Base-by-base conservation (phyloP, 2,113 vertebrate species). In the Tragelaphus buxtoni region DNA sequence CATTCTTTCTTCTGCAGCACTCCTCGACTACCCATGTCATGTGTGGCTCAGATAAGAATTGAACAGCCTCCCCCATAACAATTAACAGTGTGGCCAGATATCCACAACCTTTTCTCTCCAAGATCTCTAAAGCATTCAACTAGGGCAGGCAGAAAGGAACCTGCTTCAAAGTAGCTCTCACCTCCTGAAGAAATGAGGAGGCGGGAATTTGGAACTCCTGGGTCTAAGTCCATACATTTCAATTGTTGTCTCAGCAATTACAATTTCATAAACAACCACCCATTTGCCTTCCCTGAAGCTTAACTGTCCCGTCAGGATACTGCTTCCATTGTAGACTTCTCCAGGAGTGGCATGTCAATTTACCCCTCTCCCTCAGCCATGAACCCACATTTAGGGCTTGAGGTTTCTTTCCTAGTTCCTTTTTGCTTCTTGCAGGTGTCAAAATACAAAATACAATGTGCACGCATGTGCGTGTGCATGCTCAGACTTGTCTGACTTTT, bases 11-110 rank as follows among this genome's bases (percentile, higher is more conserved):
- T 80, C 65, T 22, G 55, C 17, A 80, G 16, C 26, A 86, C 65
- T 47, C 72, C 28, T 10, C 39, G 13, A 24, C 72, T 76, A 88
- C 24, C 95, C 77, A 88, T 95, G 95, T 94, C 56, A 77, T 55
- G 88, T 6, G 55, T 0, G 4, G 84, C 42, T 83, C 9, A 51
- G 32, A 65, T 58, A 51, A 69, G 32, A 80, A 49, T 0, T 85
- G 81, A 95, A 97, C 7, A 32, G 18, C 28, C 11, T 72, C 32
- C 7, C 35, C 49, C 35, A 8, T 3, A 81, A 24, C 72, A 96
- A 95, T 92, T 90, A 97, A 58, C 20, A 84, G 24, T 80, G 58
- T 12, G 90, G 74, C 86, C 74, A 92, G 80, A 16, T 35, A 97
- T 4, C 63, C 17, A 22, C 35, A 81, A 79, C 4, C 18, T 98